phyloP scores from a whole-genome alignment of 2,797 vertebrate genomes.

The Melanotaenia nigrans region DNA sequence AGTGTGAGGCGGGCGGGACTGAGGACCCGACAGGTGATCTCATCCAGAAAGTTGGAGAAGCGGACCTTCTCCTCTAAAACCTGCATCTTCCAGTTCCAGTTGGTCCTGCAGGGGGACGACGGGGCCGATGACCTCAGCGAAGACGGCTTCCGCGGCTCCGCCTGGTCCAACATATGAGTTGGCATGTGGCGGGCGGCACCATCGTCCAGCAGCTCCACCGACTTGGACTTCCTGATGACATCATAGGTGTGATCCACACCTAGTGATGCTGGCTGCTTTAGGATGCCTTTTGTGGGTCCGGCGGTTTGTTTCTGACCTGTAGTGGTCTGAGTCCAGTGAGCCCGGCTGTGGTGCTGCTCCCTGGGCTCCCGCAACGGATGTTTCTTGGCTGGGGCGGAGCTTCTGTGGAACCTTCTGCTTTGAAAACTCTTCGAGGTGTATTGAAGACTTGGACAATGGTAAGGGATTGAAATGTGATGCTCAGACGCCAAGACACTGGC shows the following conservation, averaged over 20 bases:
- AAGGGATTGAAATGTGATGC: neutral
- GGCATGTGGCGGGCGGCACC: conserved; percentile 8
- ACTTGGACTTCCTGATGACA: conserved; percentile 79
- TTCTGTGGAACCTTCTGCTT: conserved; percentile 59
- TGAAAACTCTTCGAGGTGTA: neutral
- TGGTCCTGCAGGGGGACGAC: conserved; percentile 2
- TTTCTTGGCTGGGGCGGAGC: conserved; percentile 56
- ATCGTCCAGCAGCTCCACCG: conserved; percentile 76
- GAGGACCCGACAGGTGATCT: conserved; percentile 85
- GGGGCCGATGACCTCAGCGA: conserved; percentile 13
- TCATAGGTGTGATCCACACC: conserved; percentile 56
- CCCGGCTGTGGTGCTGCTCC: neutral
- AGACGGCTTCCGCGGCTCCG: neutral
- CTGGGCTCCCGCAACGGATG: neutral
- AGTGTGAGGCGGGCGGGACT: conserved; percentile 79
- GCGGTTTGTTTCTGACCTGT: neutral
- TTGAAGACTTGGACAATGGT: fast-evolving
- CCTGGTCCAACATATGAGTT: conserved; percentile 44
- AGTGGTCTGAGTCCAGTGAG: neutral
- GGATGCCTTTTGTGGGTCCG: conserved; percentile 75
- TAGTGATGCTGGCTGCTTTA: conserved; percentile 80
- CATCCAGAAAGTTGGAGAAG: conserved; percentile 90
- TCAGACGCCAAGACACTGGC: neutral
- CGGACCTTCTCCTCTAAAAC: conserved; percentile 84
- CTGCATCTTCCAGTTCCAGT: conserved; percentile 65